These are phyloP conservation scores for Campoletis sonorensis DNA, from an alignment of 1,140 invertebrate genomes.

Conservation along the genomic window DNA sequence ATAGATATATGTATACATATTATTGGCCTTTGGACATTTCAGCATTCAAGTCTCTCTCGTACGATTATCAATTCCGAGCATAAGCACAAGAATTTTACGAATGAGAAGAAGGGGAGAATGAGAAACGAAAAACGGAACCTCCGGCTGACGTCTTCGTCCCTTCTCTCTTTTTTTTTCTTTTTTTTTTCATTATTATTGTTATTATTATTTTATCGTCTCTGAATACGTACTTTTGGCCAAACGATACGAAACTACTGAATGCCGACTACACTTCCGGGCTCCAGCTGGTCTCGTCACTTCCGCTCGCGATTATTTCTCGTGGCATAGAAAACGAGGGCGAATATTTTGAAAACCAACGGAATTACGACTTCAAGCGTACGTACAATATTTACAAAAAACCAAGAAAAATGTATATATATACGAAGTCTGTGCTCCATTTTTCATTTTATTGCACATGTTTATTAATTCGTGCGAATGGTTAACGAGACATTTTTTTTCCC, in stretches of 20 bases:
- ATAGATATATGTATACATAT: neutral
- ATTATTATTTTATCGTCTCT: neutral
- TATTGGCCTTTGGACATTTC: neutral
- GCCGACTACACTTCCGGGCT: conserved; percentile 64
- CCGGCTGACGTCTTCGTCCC: neutral
- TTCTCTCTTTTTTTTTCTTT: too few species aligned
- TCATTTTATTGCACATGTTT: too few species aligned
- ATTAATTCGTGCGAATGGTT: too few species aligned
- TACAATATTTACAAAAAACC: too few species aligned
- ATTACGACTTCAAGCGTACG: too few species aligned
- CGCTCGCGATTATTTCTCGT: conserved; percentile 59
- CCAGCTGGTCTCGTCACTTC: conserved; percentile 66
- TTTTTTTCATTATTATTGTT: too few species aligned
- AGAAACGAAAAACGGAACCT: neutral
- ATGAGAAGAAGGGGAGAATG: neutral
- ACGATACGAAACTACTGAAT: neutral
- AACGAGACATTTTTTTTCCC: too few species aligned
- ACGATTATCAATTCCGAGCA: neutral
- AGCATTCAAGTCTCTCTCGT: neutral
- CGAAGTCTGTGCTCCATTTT: too few species aligned
- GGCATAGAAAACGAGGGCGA: neutral
- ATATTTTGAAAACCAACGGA: neutral
- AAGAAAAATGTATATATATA: too few species aligned
- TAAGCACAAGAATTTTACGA: neutral
- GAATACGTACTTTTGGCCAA: neutral